Conservation (phyloP, 2,113 vertebrate genomes). For the Synodontis membranacea region DNA sequence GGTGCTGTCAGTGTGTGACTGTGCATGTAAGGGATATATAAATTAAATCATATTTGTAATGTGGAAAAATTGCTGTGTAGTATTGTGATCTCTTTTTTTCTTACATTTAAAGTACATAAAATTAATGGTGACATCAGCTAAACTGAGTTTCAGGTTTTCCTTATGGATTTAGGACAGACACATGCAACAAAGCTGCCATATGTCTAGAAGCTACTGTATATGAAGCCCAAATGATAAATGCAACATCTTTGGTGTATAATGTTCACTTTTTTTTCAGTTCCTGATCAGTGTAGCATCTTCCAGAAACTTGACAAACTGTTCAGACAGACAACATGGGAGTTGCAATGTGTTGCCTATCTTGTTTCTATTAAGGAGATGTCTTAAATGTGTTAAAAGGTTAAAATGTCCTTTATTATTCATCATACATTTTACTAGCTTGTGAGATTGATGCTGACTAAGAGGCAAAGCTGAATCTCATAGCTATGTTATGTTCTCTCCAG, state of each 20-base stretch:
- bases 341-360: neutral
- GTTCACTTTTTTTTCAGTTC: too few relatives aligned
- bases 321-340: neutral
- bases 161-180: neutral
- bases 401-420: neutral
- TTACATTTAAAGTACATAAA: neutral
- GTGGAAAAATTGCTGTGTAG: neutral
- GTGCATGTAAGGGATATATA: neutral
- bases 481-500: neutral
- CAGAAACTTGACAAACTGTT: neutral
- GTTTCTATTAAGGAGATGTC: neutral
- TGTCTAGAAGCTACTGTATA: neutral
- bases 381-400: neutral
- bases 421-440: neutral
- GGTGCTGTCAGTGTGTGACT: neutral
- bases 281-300: neutral
- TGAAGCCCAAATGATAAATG: neutral
- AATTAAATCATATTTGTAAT: neutral
- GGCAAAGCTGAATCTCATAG: neutral
- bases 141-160: neutral
- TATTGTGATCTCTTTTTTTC: neutral
- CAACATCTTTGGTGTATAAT: neutral
- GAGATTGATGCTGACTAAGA: neutral
- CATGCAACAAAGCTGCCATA: neutral
- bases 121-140: neutral